phyloP scores from a whole-genome alignment of 2,797 vertebrate genomes.

The Distichodus sexfasciatus region DNA sequence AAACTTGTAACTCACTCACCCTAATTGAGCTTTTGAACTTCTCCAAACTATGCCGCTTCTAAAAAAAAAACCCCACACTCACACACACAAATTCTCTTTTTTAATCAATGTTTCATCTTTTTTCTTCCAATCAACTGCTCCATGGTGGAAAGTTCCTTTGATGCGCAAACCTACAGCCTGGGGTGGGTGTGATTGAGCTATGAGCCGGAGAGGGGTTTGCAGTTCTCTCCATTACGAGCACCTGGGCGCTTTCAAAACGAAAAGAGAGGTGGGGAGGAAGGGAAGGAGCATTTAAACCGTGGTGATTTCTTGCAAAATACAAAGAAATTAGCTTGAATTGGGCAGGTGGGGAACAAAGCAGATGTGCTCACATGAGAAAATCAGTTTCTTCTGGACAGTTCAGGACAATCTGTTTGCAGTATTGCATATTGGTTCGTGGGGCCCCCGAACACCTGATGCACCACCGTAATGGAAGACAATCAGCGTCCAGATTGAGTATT shows the following conservation, averaged over 20 bases:
- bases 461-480: too few species aligned
- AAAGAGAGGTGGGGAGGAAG: too few species aligned
- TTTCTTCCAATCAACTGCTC: conserved; percentile 40
- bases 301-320: conserved; percentile 56
- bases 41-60: conserved; percentile 27
- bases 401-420: conserved; percentile 1
- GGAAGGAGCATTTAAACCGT: conserved; percentile 39
- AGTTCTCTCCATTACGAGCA: conserved; percentile 40
- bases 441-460: not conserved
- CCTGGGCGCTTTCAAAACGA: conserved; percentile 42
- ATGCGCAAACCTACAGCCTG: conserved; percentile 59
- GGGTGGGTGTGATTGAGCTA: conserved; percentile 46
- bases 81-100: conserved; percentile 28
- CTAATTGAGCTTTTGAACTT: conserved; percentile 35
- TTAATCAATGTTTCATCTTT: conserved; percentile 63
- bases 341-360: conserved; percentile 19
- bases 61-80: too few species aligned
- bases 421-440: conserved; percentile 2
- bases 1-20: conserved; percentile 26
- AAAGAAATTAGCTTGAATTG: conserved; percentile 41
- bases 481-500: too few species aligned
- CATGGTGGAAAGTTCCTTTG: conserved; percentile 59
- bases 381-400: conserved; percentile 15
- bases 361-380: conserved; percentile 8
- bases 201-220: conserved; percentile 31